Evolutionary conservation across 2,797 vertebrate species (phyloP).

Genomic region (Urocyon cinereoargenteus): DNA sequence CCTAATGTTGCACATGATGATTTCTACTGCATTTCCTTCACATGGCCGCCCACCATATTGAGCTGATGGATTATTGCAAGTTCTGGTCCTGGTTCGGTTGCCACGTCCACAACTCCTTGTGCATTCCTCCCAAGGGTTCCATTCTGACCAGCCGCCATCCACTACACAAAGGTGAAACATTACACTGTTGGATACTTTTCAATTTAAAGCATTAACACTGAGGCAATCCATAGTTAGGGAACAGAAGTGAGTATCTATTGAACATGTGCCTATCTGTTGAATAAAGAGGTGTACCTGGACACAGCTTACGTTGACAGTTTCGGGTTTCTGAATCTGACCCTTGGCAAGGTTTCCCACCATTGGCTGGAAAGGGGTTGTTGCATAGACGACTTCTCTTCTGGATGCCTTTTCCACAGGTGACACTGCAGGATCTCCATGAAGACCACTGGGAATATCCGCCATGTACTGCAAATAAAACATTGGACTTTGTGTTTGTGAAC

Average conservation of each 20-base stretch:
- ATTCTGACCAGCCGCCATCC: slow-evolving; percentile 96
- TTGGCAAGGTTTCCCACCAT: slow-evolving; percentile 93
- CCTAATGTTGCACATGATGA: slow-evolving; percentile 92
- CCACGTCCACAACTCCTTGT: slow-evolving; percentile 95
- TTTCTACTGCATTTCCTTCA: slow-evolving; percentile 92
- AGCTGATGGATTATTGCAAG: slow-evolving; percentile 91
- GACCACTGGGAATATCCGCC: slow-evolving; percentile 96
- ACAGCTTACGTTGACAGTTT: slow-evolving; percentile 92
- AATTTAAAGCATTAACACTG: background rate
- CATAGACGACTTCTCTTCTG: slow-evolving; percentile 94
- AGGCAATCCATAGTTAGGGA: background rate
- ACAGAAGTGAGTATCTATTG: background rate
- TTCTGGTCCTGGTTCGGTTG: slow-evolving; percentile 94
- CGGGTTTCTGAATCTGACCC: slow-evolving; percentile 89
- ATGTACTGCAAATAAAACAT: slow-evolving; percentile 90
- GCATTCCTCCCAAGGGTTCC: slow-evolving; percentile 97
- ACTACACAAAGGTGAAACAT: slow-evolving; percentile 87
- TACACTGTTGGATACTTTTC: rapidly evolving
- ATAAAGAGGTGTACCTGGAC: slow-evolving; percentile 91
- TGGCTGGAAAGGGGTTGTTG: slow-evolving; percentile 94
- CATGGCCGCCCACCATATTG: slow-evolving; percentile 93
- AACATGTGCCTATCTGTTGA: background rate
- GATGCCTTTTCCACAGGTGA: slow-evolving; percentile 93
- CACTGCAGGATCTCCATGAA: slow-evolving; percentile 94
- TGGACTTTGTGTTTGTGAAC: background rate